Evolutionary conservation across 1,140 invertebrate genomes (phyloP), one percentile per base, ranked within the genome.

Genomic region (Bombus soroeensis): DNA sequence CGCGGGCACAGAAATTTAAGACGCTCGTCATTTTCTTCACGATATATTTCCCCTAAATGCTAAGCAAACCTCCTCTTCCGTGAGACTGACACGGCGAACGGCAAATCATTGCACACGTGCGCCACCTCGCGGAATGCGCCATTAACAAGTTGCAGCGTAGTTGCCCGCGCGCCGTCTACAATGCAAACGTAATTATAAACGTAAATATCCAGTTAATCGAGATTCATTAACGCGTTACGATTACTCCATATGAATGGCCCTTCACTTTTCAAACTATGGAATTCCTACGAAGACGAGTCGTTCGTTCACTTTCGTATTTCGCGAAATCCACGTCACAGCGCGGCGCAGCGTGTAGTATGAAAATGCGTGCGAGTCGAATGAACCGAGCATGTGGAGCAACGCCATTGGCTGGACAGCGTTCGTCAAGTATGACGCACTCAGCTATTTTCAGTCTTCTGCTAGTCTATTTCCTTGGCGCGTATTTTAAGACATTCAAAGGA

Each of bases 1-100:
- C 93, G 95, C 94, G 95, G 91, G 94, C 94, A 95, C 95, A 95
- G 95, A 95, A 95, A 95, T 95, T 95, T 93, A 96, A 95, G 93
- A 90, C 94, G 95, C 95, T 95, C 95, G 95, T 96, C 96, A 96
- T 96, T 96, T 96, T 96, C 95, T 94, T 87, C 91, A 89, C 94
- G 94, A 95, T 94, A 95, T 93, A 89, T 86, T 70, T 85, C 88
- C 39, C 80, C 85, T 83, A 88, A 83, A 89, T 94, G 95, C 93
- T 94, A 94, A 93, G 91, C 93, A 91, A 92, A 93, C 93, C 95
- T 90, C 90, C 85, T 85, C 90, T 91, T 92, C 85, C 92, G 92
- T 87, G 80, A 91, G 91, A 93, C 93, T 93, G 90, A 88, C 90
- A 86, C 76, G 22, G 71, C 77, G 77, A 91, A 88, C 87, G 87